A percentile compares a stretch with the other conserved stretches of the same genome.
phyloP scores from a whole-genome alignment of 2,113 vertebrate species.

The Phaethon lepturus region DNA sequence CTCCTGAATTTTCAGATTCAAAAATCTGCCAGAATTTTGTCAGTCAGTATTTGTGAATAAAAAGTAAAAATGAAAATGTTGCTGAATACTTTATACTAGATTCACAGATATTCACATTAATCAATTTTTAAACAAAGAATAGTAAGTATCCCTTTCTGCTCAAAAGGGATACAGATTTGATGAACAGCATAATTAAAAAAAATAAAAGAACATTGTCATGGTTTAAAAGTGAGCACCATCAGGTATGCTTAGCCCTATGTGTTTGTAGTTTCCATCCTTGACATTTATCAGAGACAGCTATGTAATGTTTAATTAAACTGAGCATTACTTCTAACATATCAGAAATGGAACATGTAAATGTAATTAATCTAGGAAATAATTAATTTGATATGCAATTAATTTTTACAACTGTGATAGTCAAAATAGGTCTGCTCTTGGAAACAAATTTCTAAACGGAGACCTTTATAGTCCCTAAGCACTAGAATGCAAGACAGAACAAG shows the following conservation, averaged over 20 bases:
- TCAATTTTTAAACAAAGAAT: neutral
- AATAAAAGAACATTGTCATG: neutral
- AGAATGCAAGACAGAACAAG: neutral
- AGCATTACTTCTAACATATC: neutral
- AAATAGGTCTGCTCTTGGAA: neutral
- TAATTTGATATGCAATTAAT: neutral
- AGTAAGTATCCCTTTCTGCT: neutral
- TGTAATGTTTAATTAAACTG: conserved; percentile 14
- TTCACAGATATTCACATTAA: neutral
- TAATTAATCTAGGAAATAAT: conserved; percentile 42
- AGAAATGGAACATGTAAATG: neutral
- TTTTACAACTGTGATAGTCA: neutral
- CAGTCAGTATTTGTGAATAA: conserved; percentile 56
- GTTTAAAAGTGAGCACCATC: neutral
- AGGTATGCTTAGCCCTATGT: neutral
- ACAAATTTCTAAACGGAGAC: neutral
- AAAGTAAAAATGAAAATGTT: conserved; percentile 1
- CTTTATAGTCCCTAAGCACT: neutral
- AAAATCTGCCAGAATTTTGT: conserved; percentile 84
- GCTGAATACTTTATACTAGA: neutral
- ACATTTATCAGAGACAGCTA: neutral
- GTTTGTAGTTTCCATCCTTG: neutral
- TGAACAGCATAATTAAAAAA: neutral
- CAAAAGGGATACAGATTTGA: neutral
- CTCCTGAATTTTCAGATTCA: conserved; percentile 99